Conservation (phyloP, 1,140 invertebrate genomes). For the Papilio xuthus region DNA sequence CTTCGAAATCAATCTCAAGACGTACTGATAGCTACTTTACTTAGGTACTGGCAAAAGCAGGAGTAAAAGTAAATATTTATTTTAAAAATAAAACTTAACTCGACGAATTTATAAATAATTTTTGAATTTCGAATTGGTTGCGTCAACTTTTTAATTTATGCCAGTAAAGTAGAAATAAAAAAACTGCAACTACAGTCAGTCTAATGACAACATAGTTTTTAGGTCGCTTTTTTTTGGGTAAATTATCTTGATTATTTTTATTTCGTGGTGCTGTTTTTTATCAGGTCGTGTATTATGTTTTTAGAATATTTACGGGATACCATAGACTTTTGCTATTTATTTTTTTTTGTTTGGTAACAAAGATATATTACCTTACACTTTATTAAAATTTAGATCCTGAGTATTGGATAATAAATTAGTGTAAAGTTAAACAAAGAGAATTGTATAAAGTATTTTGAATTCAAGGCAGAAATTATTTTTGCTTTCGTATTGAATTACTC, state of each 20-base stretch:
- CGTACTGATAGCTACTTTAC: background rate
- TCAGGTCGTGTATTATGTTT: background rate
- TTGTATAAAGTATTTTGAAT: background rate
- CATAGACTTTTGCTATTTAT: background rate
- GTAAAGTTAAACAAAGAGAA: background rate
- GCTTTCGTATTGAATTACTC: slow-evolving; percentile 17
- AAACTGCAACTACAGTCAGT: background rate
- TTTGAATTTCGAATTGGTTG: background rate
- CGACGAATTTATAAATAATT: background rate
- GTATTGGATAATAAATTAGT: background rate
- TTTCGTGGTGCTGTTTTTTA: background rate
- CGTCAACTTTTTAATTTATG: background rate
- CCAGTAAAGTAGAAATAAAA: background rate
- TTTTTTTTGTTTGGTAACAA: background rate
- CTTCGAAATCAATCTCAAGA: no score
- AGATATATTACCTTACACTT: background rate
- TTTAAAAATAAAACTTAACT: background rate
- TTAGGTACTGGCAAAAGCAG: no score
- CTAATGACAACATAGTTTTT: slow-evolving; percentile 9
- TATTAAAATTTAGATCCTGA: background rate
- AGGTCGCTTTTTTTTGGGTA: slow-evolving; percentile 5
- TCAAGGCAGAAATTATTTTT: background rate
- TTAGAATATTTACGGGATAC: background rate
- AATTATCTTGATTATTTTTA: background rate
- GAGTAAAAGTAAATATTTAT: background rate